Percentiles rank a stretch among this genome's conserved stretches.
These are phyloP conservation scores for Achroia grisella DNA, from an alignment of 1,140 invertebrate species.

Conservation along the genomic window DNA sequence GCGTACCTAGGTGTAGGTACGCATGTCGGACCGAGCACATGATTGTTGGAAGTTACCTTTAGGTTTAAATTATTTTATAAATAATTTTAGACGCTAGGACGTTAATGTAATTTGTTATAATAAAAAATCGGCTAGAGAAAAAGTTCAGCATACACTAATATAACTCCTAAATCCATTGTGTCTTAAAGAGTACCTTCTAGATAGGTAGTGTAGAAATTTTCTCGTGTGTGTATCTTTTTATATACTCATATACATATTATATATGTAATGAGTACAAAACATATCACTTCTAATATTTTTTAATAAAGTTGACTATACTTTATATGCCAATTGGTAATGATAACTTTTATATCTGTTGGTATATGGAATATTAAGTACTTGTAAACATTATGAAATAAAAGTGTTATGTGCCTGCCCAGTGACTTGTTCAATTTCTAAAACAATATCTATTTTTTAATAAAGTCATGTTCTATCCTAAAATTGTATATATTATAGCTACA, in stretches of 20 bases:
- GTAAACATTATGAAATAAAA: background rate
- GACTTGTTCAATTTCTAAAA: too few relatives aligned
- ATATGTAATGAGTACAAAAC: constrained; percentile 24
- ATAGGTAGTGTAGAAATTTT: constrained; percentile 45
- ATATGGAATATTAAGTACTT: too few relatives aligned
- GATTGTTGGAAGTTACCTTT: constrained; percentile 67
- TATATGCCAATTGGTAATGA: too few relatives aligned
- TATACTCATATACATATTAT: constrained; percentile 21
- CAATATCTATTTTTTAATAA: too few relatives aligned
- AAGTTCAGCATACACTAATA: constrained; percentile 64
- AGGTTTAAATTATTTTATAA: constrained; percentile 67
- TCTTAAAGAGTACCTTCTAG: constrained; percentile 69
- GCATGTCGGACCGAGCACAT: constrained; percentile 13
- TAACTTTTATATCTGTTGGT: too few relatives aligned
- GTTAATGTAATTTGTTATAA: constrained; percentile 60
- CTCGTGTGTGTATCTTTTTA: constrained; percentile 17
- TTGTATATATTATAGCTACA: too few relatives aligned
- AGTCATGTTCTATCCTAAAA: too few relatives aligned
- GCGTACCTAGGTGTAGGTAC: background rate
- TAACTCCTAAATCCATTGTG: constrained; percentile 47
- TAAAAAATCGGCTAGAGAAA: constrained; percentile 53
- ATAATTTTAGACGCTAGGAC: constrained; percentile 55
- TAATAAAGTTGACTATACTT: constrained; percentile 1
- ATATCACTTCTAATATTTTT: constrained; percentile 36
- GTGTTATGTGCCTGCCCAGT: background rate